Evolutionary conservation across 2,888 invertebrate species (phyloP).

Genomic region (Parnassius smintheus): DNA sequence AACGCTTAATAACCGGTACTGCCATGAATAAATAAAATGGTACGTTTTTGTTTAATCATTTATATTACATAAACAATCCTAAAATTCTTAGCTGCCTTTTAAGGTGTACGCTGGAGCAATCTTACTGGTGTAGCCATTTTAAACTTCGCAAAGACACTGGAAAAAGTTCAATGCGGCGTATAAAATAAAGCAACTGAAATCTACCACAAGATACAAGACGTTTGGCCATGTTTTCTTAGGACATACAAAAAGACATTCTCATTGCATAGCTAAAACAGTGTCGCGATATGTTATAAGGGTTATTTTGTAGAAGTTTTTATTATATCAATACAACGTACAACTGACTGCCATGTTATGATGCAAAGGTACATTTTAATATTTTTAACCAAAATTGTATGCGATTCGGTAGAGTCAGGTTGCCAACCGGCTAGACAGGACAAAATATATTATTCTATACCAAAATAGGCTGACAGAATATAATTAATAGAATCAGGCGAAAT

Average conservation of each 20-base stretch:
- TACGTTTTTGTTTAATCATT: constrained; percentile 25
- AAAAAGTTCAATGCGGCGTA: constrained; percentile 28
- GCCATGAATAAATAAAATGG: constrained; percentile 14
- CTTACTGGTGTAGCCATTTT: constrained; percentile 23
- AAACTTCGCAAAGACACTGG: constrained; percentile 23
- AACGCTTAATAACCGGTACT: constrained; percentile 24
- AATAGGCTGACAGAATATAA: too few species aligned
- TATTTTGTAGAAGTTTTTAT: too few species aligned
- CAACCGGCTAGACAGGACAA: too few species aligned
- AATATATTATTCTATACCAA: too few species aligned
- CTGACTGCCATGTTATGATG: too few species aligned
- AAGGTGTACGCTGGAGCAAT: constrained; percentile 19
- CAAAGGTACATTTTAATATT: too few species aligned
- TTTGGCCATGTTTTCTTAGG: constrained; percentile 20
- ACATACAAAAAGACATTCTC: constrained; percentile 13
- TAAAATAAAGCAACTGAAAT: constrained; percentile 25
- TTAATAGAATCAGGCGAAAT: too few species aligned
- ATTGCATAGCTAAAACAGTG: constrained; percentile 13
- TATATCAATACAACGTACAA: too few species aligned
- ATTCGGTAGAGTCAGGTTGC: too few species aligned
- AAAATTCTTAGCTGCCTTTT: constrained; percentile 26
- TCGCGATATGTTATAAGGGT: background rate
- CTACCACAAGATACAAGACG: constrained; percentile 22
- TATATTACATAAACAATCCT: constrained; percentile 26
- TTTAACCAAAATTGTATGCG: too few species aligned